Percentiles rank a stretch among this genome's conserved stretches.
phyloP scores from a whole-genome alignment of 2,797 vertebrate species.

The Cuniculus paca region DNA sequence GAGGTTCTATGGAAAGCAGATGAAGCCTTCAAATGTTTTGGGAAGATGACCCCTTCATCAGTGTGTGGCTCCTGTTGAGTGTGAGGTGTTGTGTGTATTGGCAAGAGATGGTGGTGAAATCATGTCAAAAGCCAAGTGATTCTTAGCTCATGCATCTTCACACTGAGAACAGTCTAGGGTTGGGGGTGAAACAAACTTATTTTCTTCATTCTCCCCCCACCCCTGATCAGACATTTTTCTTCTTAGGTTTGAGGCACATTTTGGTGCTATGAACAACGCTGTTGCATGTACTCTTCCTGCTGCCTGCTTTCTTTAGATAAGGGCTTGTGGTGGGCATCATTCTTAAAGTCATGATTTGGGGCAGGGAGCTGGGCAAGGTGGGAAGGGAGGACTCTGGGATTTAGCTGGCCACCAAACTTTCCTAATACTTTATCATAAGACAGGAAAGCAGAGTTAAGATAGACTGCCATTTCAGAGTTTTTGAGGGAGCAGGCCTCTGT shows the following conservation, averaged over 20 bases:
- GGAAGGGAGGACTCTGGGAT: background rate
- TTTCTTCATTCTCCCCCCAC: background rate
- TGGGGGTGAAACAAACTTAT: background rate
- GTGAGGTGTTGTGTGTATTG: background rate
- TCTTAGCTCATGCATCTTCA: background rate
- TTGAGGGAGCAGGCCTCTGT: no score
- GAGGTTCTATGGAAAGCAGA: background rate
- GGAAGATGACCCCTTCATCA: background rate
- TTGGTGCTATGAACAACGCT: background rate
- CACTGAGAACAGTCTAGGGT: background rate
- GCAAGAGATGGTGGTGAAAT: background rate
- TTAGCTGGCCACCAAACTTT: background rate
- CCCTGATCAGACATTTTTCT: background rate
- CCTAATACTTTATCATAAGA: background rate
- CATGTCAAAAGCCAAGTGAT: background rate
- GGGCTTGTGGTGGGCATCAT: background rate
- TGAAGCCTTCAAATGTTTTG: background rate
- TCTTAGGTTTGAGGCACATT: background rate
- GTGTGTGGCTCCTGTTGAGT: rapidly evolving
- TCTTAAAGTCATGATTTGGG: background rate
- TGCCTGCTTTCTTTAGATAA: background rate
- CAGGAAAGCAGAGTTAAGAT: background rate
- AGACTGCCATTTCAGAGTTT: background rate
- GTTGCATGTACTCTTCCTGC: background rate
- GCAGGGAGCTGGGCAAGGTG: background rate